Evolutionary conservation across 1,140 invertebrate species (phyloP), one percentile per base, ranked within the genome.

Genomic region (Drosophila watanabei): DNA sequence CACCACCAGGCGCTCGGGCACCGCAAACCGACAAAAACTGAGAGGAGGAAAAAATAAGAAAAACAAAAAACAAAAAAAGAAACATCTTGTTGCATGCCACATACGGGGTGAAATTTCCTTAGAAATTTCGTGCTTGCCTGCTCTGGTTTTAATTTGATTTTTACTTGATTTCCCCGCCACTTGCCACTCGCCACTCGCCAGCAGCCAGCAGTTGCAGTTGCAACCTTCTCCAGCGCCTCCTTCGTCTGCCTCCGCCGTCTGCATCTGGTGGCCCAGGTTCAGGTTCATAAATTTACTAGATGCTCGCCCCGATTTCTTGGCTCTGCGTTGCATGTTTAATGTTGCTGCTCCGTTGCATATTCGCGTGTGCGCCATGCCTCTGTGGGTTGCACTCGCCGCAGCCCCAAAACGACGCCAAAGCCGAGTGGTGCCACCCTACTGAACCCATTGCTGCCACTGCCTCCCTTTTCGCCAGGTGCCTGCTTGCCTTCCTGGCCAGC

Each of bases 61-160:
- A 43, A 70, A 30, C 8, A 58, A 30, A 70, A 57, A 35, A 66
- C 33, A 52, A 39, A 65, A 75, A 59, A 61, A 75, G 56, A 61
- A 59, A 79, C 72, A 81, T 79, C 75, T 85, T 89, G 87, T 86
- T 91, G 82, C 86, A 86, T 89, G 86, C 85, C 79, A 72, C 79
- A 90, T 89, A 90, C 86, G 87, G 86, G 86, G 86, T 89, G 86
- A 90, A 90, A 90, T 90, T 90, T 90, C 79, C 87, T 89, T 91
- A 90, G 87, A 90, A 91, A 91, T 88, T 91, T 91, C 84, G 82
- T 91, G 87, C 87, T 91, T 87, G 87, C 83, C 80, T 91, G 87
- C 88, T 89, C 86, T 89, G 86, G 86, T 89, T 89, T 90, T 89
- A 89, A 90, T 90, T 89, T 89, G 87, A 90, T 89, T 89, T 89